These are phyloP conservation scores for Nomada hirtipes DNA, from an alignment of 2,888 invertebrate genomes.

Conservation along the genomic window DNA sequence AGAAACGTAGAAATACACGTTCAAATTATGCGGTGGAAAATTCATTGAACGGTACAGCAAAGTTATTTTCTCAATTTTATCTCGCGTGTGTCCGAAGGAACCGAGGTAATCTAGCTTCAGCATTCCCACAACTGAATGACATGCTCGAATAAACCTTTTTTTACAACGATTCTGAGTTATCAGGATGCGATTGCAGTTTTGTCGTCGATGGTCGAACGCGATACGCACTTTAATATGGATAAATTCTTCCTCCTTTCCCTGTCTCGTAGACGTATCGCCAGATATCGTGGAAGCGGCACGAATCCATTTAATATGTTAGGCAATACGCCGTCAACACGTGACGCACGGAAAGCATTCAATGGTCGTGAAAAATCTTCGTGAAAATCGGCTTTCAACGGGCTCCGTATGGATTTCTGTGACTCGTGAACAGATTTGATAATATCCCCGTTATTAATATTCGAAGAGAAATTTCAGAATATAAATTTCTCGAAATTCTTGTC, in stretches of 20 bases:
- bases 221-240: conserved; percentile 44
- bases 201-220: conserved; percentile 51
- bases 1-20: neutral
- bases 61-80: neutral
- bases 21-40: neutral
- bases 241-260: conserved; percentile 30
- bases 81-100: neutral
- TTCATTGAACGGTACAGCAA: neutral
- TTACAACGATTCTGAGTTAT: neutral
- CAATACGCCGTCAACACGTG: conserved; percentile 30
- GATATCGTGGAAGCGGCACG: conserved; percentile 68
- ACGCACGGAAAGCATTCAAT: conserved; percentile 42
- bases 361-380: conserved; percentile 33
- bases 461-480: neutral
- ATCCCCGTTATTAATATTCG: conserved; percentile 20
- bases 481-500: conserved; percentile 16
- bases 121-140: conserved; percentile 8
- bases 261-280: conserved; percentile 62
- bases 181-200: conserved; percentile 46
- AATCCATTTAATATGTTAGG: conserved; percentile 71
- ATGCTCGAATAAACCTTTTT: conserved; percentile 26
- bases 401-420: conserved; percentile 16
- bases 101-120: neutral
- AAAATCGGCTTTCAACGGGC: conserved; percentile 47
- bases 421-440: neutral